Evolutionary conservation across 2,113 vertebrate genomes (phyloP).

Genomic region (Anguilla rostrata): DNA sequence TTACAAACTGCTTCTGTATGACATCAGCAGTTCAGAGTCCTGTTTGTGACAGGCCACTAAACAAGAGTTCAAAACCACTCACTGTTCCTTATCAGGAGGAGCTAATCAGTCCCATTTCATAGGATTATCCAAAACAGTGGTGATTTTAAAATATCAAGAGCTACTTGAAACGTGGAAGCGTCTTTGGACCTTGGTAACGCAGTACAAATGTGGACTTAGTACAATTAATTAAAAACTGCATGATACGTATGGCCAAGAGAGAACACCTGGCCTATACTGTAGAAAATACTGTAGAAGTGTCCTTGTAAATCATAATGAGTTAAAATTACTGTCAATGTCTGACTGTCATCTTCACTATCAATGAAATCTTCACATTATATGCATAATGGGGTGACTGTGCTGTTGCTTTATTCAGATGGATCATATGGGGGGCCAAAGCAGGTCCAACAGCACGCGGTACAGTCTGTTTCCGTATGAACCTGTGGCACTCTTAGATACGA

Average conservation of each 20-base stretch:
- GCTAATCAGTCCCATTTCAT: conserved; percentile 1
- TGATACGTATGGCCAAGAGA: not conserved
- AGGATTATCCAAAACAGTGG: conserved; percentile 5
- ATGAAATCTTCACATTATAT: not conserved
- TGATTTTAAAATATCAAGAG: conserved; percentile 10
- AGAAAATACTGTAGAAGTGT: not conserved
- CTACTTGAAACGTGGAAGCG: not conserved
- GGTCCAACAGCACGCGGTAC: not conserved
- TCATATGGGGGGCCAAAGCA: conserved; percentile 4
- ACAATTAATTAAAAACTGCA: not conserved
- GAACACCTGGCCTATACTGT: not conserved
- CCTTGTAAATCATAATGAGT: not conserved
- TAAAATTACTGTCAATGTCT: not conserved
- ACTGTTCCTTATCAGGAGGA: not conserved
- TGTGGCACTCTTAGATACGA: not conserved
- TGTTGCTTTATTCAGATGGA: conserved; percentile 10
- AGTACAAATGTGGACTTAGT: not conserved
- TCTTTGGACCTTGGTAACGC: not conserved
- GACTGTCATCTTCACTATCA: not conserved
- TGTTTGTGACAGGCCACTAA: not conserved
- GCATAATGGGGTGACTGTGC: not conserved
- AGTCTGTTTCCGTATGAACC: no score
- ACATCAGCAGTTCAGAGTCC: conserved; percentile 1
- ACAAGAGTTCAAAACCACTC: conserved; percentile 7
- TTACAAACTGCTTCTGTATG: conserved; percentile 3